Base-by-base conservation (phyloP, 2,797 vertebrate species). In the Sternarchorhynchus goeldii region DNA sequence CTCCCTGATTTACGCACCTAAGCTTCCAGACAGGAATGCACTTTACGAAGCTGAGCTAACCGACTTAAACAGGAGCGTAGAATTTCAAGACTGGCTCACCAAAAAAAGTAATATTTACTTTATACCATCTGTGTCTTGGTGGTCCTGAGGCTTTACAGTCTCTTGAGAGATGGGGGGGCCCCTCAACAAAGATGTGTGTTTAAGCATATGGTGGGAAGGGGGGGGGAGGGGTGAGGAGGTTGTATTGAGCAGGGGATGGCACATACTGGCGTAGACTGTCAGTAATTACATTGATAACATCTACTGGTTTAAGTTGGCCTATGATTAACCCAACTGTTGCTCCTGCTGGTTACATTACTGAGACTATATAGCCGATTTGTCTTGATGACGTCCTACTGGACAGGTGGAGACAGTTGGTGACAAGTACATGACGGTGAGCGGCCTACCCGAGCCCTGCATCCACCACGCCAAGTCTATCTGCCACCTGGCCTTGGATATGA, bases 351-450 rank as follows among this genome's bases (percentile, higher is more conserved):
- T 50, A 50, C 8, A 50, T 50, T 12, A n/a, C 6, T 62, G 25
- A 31, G 20, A 6, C 65, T 12, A 29, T 67, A 17, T 21, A 67
- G 16, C 2, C 0, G 20, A 45, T 41, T 21, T 67, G 39, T 67
- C 45, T 67, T 67, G 65, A 67, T 14, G 5, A 10, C 20, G 39
- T 20, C 14, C 21, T 50, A 25, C 6, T 16, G 5, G 21, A 17
- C 88, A 99, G 98, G 97, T 99, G 90, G 98, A 99, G 91, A 99
- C 98, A 0, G 97, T 99, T 62, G 98, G 98, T 8, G 98, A 99
- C 86, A 99, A 99, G 82, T 99, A 99, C 76, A 99, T 99, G 98
- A 99, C 97, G 0, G 98, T 99, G 84, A 99, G 98, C 70, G 98
- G 98, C 60, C 92, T 99, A 7, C 98, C 98, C 2, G 98, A 99